These are phyloP conservation scores for Leiothrix lutea DNA, from an alignment of 2,113 vertebrate species.

Conservation along the genomic window DNA sequence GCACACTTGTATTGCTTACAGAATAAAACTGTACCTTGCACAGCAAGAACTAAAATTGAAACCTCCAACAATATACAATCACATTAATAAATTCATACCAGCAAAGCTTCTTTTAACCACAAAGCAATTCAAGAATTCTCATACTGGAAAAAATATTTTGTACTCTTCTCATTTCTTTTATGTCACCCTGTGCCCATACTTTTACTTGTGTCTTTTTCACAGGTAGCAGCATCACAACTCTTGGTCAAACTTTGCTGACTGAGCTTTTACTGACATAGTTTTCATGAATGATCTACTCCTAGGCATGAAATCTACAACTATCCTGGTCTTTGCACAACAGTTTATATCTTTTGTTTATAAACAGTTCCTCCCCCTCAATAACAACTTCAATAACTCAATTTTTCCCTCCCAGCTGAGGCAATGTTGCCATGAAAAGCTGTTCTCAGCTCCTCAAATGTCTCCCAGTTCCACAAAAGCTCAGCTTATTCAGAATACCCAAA, in stretches of 20 bases:
- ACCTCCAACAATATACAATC: not conserved
- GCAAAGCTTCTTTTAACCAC: not conserved
- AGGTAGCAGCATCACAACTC: not conserved
- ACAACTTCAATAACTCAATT: not conserved
- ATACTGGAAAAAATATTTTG: not conserved
- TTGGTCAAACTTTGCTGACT: not conserved
- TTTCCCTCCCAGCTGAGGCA: not conserved
- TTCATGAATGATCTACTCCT: fast-evolving
- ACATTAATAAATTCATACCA: not conserved
- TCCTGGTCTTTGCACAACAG: not conserved
- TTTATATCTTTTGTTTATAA: not conserved
- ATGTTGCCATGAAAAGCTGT: not conserved
- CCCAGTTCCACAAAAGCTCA: not conserved
- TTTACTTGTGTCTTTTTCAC: not conserved
- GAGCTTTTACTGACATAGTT: not conserved
- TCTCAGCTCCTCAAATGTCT: not conserved
- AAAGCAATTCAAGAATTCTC: not conserved
- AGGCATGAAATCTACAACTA: not conserved
- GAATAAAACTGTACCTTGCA: not conserved
- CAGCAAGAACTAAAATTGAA: not conserved
- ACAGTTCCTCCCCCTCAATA: not conserved
- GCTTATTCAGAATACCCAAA: not conserved
- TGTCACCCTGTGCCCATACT: fast-evolving
- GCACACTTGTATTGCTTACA: not conserved
- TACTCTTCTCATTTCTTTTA: not conserved